Conservation (phyloP, 2,113 vertebrate species). For the Cynopterus brachyotis region DNA sequence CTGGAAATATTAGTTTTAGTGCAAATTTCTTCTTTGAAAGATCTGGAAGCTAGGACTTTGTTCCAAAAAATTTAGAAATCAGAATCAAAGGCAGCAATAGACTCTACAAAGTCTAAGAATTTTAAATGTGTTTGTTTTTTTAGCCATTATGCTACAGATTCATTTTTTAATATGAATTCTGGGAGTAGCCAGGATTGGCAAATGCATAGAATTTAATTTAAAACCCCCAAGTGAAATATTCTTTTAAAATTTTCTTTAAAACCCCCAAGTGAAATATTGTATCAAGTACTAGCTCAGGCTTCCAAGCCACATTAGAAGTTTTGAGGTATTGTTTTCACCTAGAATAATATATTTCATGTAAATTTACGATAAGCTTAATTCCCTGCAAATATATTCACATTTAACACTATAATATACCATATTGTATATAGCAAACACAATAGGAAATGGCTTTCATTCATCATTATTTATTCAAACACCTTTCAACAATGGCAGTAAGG, state of each 20-base stretch:
- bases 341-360: slow-evolving; percentile 22
- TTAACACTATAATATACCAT: background rate
- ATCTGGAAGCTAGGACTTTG: background rate
- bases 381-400: background rate
- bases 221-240: background rate
- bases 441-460: background rate
- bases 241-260: background rate
- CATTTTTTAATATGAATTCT: slow-evolving; percentile 7
- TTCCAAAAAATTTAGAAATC: slow-evolving; percentile 56
- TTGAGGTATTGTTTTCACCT: background rate
- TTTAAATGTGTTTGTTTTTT: slow-evolving; percentile 57
- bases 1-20: background rate
- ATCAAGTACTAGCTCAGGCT: background rate
- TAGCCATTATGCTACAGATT: background rate
- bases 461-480: background rate
- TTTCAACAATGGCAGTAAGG: background rate
- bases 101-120: slow-evolving; percentile 21
- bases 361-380: background rate
- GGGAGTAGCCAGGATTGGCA: background rate
- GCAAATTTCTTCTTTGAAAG: slow-evolving; percentile 63
- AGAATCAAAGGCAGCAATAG: slow-evolving; percentile 11
- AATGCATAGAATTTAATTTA: background rate
- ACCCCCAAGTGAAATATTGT: background rate
- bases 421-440: background rate
- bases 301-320: background rate